These are phyloP conservation scores for Falco punctatus DNA, from an alignment of 2,113 vertebrate genomes.

Conservation along the genomic window DNA sequence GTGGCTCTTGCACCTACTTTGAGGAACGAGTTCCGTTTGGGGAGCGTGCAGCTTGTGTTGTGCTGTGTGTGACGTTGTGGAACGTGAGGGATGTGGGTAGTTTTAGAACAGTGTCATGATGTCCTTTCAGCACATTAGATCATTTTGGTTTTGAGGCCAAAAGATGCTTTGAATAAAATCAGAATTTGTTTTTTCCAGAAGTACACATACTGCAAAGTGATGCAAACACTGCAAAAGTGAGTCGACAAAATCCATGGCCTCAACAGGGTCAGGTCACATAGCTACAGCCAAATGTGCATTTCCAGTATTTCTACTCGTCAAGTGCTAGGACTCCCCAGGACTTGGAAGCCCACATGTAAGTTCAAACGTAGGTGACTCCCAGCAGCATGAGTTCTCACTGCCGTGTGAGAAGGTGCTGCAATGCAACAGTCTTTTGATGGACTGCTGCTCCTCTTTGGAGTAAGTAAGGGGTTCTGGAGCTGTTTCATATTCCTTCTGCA, in stretches of 20 bases:
- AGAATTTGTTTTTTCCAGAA: background rate
- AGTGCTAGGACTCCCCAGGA: background rate
- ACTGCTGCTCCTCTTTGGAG: background rate
- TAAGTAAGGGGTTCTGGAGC: background rate
- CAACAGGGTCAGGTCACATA: accelerated
- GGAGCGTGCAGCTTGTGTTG: background rate
- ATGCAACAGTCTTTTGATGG: background rate
- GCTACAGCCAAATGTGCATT: background rate
- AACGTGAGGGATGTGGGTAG: background rate
- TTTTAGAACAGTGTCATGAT: background rate
- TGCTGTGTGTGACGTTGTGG: background rate
- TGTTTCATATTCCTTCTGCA: background rate
- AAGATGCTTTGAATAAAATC: background rate
- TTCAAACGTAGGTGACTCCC: background rate
- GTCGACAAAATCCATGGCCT: background rate
- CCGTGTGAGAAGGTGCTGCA: background rate
- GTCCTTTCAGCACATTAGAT: background rate
- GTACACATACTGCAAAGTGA: background rate
- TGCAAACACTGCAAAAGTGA: background rate
- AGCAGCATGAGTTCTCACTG: background rate
- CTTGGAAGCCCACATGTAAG: background rate
- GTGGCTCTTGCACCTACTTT: accelerated
- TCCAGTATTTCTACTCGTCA: background rate
- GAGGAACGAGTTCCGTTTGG: background rate
- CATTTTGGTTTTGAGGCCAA: background rate